phyloP scores from a whole-genome alignment of 2,888 invertebrate species.

The Ophioninae sp. region DNA sequence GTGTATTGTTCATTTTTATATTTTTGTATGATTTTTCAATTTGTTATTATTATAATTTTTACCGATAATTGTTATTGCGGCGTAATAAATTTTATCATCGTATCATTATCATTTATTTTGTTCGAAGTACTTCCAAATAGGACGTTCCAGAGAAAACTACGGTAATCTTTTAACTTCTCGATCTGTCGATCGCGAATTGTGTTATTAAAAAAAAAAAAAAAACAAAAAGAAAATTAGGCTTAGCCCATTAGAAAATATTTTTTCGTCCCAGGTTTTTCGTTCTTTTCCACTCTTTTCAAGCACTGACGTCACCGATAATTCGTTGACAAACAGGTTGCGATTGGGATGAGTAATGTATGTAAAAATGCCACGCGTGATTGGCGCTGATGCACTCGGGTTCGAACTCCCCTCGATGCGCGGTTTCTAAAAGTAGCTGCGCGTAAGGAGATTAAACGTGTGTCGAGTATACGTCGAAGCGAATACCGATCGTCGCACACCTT shows the following conservation, averaged over 20 bases:
- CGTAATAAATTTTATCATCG: no score
- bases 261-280: neutral
- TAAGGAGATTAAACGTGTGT: conserved; percentile 50
- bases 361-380: conserved; percentile 36
- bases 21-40: no score
- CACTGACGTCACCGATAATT: conserved; percentile 31
- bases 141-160: no score
- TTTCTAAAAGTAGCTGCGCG: conserved; percentile 54
- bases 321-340: conserved; percentile 44
- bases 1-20: no score
- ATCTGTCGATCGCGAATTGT: no score
- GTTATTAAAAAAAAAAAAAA: neutral
- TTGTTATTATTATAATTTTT: no score
- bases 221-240: neutral
- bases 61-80: no score
- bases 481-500: conserved; percentile 37
- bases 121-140: no score
- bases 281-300: neutral
- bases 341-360: conserved; percentile 36
- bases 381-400: conserved; percentile 34
- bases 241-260: neutral
- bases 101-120: no score
- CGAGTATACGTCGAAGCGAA: conserved; percentile 26
- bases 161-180: no score
- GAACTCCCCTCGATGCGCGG: conserved; percentile 21